Percentiles rank a stretch among this genome's conserved stretches.
Conservation (phyloP, 2,113 vertebrate genomes). For the Varanus komodoensis region DNA sequence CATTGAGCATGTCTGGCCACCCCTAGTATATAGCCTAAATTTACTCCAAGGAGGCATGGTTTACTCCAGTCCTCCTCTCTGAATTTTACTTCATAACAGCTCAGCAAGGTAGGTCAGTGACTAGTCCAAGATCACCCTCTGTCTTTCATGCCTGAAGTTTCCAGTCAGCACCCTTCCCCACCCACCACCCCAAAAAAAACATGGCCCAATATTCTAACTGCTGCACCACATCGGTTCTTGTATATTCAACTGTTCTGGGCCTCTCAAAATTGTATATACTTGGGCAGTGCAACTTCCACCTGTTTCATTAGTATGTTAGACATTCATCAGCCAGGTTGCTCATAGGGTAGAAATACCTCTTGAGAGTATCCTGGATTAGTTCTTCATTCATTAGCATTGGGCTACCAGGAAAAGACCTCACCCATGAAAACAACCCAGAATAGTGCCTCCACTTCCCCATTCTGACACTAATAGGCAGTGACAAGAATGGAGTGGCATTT, state of each 20-base stretch:
- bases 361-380: neutral
- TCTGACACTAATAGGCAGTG: constrained; percentile 35
- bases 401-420: constrained; percentile 30
- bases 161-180: neutral
- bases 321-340: neutral
- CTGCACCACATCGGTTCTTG: constrained; percentile 13
- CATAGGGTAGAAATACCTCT: constrained; percentile 36
- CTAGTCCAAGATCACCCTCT: neutral
- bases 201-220: neutral
- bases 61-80: too few relatives aligned
- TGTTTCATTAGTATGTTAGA: neutral
- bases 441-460: neutral
- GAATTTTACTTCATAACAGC: neutral
- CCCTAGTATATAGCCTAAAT: neutral
- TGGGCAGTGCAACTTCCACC: constrained; percentile 18
- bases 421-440: neutral
- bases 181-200: neutral
- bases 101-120: neutral
- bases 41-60: neutral
- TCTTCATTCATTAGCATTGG: constrained; percentile 18
- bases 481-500: neutral
- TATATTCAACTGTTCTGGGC: constrained; percentile 47
- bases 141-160: neutral
- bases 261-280: constrained; percentile 44
- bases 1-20: too few relatives aligned